Evolutionary conservation across 2,113 vertebrate species (phyloP), one percentile per base, ranked within the genome.

Genomic region (Rattus norvegicus): DNA sequence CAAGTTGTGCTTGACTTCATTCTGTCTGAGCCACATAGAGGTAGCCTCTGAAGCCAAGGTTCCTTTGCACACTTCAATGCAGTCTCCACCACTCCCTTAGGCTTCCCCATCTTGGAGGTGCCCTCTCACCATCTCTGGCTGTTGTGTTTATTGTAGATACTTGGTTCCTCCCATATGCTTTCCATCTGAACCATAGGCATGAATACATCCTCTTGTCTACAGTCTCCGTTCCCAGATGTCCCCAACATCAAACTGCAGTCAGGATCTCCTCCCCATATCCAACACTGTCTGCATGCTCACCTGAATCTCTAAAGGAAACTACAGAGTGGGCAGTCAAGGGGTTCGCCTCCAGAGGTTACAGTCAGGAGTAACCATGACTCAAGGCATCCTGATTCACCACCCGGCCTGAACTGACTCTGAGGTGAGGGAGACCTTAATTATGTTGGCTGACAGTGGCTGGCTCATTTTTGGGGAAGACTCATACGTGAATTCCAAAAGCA

Each of bases 241-340:
- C 47, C 16, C 67, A 70, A 56, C 16, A 81, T 22, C 13, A 10
- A 52, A 1, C 7, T 28, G 13, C 7, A 26, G 30, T 73, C 81
- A 30, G 19, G 17, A 75, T 52, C 2, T 0, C 7, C 5, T 22
- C 2, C n/a, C 63, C 9, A 54, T 10, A 13, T 16, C 43, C n/a
- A 14, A 36, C 17, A 43, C 7, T 11, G 20, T 33, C 70, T 22
- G 9, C 16, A 3, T n/a, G 9, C 7, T 67, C 81, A 16, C 33
- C 10, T 26, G 16, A 67, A 43, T 47, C 3, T 17, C 26, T 3
- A 56, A 33, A 77, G 49, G 28, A 59, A 70, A 9, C 12, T 24
- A 47, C 8, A 28, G 43, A 0, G 0, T 30, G 11, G 1, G 24
- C 33, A 4, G 8, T 16, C 7, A 5, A 3, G 22, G 33, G 33